Conservation (phyloP, 2,888 invertebrate genomes). For the Stictocephala bisonia region DNA sequence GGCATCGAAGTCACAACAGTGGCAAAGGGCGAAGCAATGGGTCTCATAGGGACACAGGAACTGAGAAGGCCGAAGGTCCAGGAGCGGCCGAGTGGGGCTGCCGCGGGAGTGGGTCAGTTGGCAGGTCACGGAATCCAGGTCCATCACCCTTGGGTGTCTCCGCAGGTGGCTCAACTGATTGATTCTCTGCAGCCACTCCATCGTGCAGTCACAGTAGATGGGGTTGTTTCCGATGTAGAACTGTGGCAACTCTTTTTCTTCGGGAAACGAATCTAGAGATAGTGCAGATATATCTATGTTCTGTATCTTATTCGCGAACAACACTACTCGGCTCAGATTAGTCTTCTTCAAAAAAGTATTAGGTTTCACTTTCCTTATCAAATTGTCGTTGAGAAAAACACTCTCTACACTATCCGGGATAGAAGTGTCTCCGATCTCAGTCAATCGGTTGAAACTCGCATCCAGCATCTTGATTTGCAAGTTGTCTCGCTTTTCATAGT, state of each 20-base stretch:
- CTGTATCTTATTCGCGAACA: conserved; percentile 88
- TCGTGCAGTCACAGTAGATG: conserved; percentile 93
- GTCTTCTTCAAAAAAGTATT: conserved; percentile 89
- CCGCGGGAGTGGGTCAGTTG: conserved; percentile 86
- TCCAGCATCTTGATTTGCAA: conserved; percentile 83
- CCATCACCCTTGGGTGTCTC: conserved; percentile 90
- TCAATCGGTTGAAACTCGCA: conserved; percentile 89
- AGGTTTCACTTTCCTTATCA: conserved; percentile 81
- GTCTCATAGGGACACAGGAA: conserved; percentile 93
- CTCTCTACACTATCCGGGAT: conserved; percentile 90
- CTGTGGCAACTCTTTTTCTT: conserved; percentile 82
- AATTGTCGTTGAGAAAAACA: conserved; percentile 90
- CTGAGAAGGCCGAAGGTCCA: conserved; percentile 82
- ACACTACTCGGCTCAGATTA: conserved; percentile 86
- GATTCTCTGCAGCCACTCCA: conserved; percentile 94
- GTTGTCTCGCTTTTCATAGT: conserved; percentile 85
- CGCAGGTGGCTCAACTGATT: conserved; percentile 83
- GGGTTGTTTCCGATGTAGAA: conserved; percentile 94
- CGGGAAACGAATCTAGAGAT: conserved; percentile 78
- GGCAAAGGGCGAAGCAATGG: conserved; percentile 94
- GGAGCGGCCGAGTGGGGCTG: conserved; percentile 71
- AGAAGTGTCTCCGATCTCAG: conserved; percentile 82
- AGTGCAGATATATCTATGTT: conserved; percentile 85
- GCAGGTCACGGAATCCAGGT: conserved; percentile 88
- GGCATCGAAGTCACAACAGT: conserved; percentile 95